A percentile compares a stretch with the other conserved stretches of the same genome.
Conservation (phyloP, 2,888 invertebrate genomes). For the Pogonocherus hispidulus region DNA sequence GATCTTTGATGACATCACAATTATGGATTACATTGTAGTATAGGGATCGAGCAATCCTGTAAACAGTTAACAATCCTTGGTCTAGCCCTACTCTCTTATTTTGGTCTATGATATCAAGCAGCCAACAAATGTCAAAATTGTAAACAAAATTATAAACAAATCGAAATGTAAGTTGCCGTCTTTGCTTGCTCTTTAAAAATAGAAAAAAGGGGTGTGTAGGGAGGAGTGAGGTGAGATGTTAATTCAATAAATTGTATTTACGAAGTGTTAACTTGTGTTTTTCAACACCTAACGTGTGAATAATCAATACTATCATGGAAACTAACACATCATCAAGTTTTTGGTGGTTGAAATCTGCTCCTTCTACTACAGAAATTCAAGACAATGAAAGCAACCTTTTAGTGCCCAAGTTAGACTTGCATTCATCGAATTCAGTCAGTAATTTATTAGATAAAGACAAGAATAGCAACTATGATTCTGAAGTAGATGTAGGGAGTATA, state of each 20-base stretch:
- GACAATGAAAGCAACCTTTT: slow-evolving; percentile 48
- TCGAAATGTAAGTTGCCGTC: not conserved
- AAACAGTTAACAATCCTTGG: no score
- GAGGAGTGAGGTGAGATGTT: not conserved
- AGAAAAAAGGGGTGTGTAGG: slow-evolving; percentile 6
- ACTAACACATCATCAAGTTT: slow-evolving; percentile 56
- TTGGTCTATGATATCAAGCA: no score
- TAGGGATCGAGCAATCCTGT: no score
- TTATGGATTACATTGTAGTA: no score
- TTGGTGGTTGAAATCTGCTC: slow-evolving; percentile 65
- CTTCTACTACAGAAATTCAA: slow-evolving; percentile 43
- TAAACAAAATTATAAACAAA: slow-evolving; percentile 34
- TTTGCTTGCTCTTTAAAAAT: not conserved
- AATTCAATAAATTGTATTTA: slow-evolving; percentile 31
- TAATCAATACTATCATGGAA: slow-evolving; percentile 63
- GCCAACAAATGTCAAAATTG: slow-evolving; percentile 31
- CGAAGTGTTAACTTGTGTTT: slow-evolving; percentile 22
- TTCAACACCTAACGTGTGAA: slow-evolving; percentile 37
- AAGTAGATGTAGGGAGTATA: slow-evolving; percentile 78
- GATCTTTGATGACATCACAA: no score
- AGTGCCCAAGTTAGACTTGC: slow-evolving; percentile 55
- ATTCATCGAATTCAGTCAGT: slow-evolving; percentile 62
- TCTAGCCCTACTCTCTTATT: no score
- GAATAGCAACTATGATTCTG: slow-evolving; percentile 62
- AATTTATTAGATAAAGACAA: slow-evolving; percentile 65